These are phyloP conservation scores for Tragelaphus strepsiceros DNA, from an alignment of 2,113 vertebrate genomes.

Conservation along the genomic window DNA sequence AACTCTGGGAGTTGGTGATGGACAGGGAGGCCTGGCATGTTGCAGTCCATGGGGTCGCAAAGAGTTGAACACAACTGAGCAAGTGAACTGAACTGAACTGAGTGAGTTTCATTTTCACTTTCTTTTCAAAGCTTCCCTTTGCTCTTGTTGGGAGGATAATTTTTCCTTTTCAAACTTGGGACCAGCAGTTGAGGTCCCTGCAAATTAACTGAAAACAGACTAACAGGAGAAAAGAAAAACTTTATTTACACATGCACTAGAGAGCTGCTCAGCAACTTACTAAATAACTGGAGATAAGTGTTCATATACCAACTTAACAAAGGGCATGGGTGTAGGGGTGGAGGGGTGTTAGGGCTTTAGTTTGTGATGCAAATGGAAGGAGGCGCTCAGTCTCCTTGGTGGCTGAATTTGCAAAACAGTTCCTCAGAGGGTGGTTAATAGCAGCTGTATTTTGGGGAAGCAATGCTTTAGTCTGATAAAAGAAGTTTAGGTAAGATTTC, in stretches of 20 bases:
- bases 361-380: neutral
- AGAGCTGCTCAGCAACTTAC: neutral
- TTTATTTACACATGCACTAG: neutral
- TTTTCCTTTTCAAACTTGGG: neutral
- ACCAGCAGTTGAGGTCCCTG: neutral
- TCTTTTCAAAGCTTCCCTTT: conserved; percentile 16
- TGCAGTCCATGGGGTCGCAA: neutral
- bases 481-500: neutral
- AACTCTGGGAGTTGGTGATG: neutral
- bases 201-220: neutral
- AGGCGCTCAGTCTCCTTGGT: neutral
- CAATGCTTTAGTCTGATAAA: neutral
- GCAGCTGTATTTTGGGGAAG: neutral
- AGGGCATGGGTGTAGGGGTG: no score
- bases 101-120: neutral
- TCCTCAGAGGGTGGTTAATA: neutral
- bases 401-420: neutral
- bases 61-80: fast-evolving
- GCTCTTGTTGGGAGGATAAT: neutral
- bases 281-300: neutral
- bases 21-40: neutral
- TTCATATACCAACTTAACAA: neutral
- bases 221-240: neutral
- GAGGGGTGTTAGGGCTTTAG: neutral
- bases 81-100: neutral